Evolutionary conservation across 2,797 vertebrate species (phyloP).

Genomic region (Garrulus glandarius): DNA sequence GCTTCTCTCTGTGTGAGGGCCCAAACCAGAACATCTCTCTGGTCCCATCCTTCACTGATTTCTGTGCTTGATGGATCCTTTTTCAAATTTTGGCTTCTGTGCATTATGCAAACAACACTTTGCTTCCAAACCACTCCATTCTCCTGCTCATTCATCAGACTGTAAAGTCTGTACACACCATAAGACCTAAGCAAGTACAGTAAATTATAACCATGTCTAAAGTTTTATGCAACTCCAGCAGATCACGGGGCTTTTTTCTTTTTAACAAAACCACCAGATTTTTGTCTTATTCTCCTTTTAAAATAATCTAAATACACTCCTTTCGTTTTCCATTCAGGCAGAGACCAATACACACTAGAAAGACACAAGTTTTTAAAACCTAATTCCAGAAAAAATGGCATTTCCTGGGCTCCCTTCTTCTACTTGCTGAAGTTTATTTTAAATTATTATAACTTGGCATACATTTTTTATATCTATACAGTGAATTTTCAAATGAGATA

Average conservation of each 20-base stretch:
- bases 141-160: background rate
- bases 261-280: background rate
- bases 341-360: background rate
- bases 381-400: background rate
- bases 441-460: background rate
- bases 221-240: background rate
- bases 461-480: background rate
- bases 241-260: background rate
- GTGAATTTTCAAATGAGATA: background rate
- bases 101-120: background rate
- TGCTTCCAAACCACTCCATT: background rate
- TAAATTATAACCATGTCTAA: background rate
- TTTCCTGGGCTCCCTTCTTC: background rate
- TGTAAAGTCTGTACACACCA: background rate
- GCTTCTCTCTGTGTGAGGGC: background rate
- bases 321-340: background rate
- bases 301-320: background rate
- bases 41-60: background rate
- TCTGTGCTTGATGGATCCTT: background rate
- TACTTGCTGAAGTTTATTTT: background rate
- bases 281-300: slow-evolving; percentile 5
- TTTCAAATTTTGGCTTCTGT: background rate
- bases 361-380: background rate
- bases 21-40: background rate
- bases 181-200: background rate